Evolutionary conservation across 2,888 invertebrate species (phyloP).

Genomic region (Gari tellinella): DNA sequence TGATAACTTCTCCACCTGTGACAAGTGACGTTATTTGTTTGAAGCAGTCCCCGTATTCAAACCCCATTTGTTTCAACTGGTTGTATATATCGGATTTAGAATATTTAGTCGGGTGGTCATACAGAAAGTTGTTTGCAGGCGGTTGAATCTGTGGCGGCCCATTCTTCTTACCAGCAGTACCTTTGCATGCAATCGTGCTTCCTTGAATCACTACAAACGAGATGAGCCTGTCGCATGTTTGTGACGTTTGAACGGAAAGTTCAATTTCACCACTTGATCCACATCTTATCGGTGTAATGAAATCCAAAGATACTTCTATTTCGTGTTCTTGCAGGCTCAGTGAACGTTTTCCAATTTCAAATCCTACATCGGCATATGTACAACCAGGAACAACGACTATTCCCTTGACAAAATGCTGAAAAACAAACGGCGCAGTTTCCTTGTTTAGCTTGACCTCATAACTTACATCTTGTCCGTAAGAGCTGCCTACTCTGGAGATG

Average conservation of each 20-base stretch:
- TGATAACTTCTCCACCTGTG: neutral
- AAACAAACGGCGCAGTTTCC: conserved; percentile 53
- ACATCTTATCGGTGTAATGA: neutral
- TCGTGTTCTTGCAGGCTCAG: neutral
- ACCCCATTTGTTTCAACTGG: neutral
- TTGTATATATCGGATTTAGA: neutral
- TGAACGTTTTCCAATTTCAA: conserved; percentile 37
- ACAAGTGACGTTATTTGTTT: neutral
- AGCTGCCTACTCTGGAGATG: no score
- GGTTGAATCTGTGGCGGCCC: neutral
- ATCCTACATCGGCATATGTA: conserved; percentile 51
- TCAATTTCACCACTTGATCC: neutral
- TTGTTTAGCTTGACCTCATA: conserved; percentile 18
- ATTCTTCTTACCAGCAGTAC: neutral
- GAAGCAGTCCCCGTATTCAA: conserved; percentile 1
- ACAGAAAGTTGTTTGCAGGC: no score
- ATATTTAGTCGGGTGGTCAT: neutral
- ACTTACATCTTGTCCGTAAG: neutral
- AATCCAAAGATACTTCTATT: conserved; percentile 1
- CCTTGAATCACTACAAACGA: neutral
- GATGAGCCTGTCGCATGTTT: neutral
- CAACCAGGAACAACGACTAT: conserved; percentile 58
- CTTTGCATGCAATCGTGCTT: neutral
- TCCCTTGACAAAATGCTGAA: conserved; percentile 52
- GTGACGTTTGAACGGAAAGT: neutral